Base-by-base conservation (phyloP, 2,888 invertebrate genomes). In the Heteropelma amictum region DNA sequence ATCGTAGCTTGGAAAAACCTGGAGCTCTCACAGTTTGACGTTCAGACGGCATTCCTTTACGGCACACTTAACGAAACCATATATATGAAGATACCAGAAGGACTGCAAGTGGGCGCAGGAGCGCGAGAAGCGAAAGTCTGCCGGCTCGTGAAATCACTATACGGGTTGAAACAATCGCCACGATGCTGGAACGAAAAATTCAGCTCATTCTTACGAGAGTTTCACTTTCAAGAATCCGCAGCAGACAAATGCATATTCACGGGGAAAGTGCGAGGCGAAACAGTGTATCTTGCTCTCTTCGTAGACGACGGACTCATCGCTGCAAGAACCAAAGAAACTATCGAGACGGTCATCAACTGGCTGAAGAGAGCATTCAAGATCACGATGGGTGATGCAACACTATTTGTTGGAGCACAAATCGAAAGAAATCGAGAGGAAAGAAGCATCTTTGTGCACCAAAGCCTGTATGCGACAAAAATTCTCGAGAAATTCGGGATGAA, bases 241-340 rank as follows among this genome's bases (percentile, higher is more conserved):
- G 69, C 69, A 6, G 60, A 69, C 23, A 14, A 4, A 8, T 69
- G 69, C 3, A 23, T 60, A 3, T 69, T 69, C 12, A 26, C 33
- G 1, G 60, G 69, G 0, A 3, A 7, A 40, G 26, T 53, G 7
- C 8, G 47, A 2, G 40, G 23, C 0, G 40, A 30, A 4, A 3
- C 4, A 17, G 54, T 54, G 10, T 72, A 68, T 23, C 7, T 73
- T 3, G 73, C 69, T 0, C n/a, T 69, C 17, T 73, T 61, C 10
- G 54, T 73, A 17, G 72, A 68, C 42, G 67, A 71, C 7, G 61
- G 70, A 2, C n/a, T 70, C 2, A 12, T 70, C 8, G 61, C 47
- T 7, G 47, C 49, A 12, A 6, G 14, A 6, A 7, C 30, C 1
- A 33, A 19, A n/a, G 23, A 23, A 14, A 26, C 14, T 14, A 7